Evolutionary conservation across 2,888 invertebrate species (phyloP), one percentile per base, ranked within the genome.

Genomic region (Lissocephala sabroskyi): DNA sequence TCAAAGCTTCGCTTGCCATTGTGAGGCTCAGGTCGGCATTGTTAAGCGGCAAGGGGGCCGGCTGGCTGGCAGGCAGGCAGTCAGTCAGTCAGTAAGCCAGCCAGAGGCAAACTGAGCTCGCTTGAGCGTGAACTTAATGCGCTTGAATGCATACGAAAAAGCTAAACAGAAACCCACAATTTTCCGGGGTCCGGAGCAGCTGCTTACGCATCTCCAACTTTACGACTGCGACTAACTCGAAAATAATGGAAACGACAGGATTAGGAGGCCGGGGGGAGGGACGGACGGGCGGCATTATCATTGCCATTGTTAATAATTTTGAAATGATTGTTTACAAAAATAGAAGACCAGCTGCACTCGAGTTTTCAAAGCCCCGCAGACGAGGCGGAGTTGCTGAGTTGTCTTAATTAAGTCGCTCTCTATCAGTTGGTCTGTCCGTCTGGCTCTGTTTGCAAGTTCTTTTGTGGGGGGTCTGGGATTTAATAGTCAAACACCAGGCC

Each of bases 101-200:
- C n/a, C n/a, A n/a, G 23, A 23, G 23, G 23, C 23, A 23, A 23
- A 5, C 4, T 3, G 63, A 56, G 61, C 67, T 65, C 68, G 68
- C 16, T 59, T 65, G 59, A 65, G 76, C 68, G 65, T 75, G 52
- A 75, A 68, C 53, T 62, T 50, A 35, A 55, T 65, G 51, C 68
- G 65, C 73, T 64, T 54, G 48, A 68, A 49, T 64, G 73, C 62
- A 54, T 53, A 45, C 16, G 40, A 39, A 41, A 55, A 51, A 56
- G 52, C 56, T 56, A 59, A 65, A 56, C 55, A 56, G 54, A 23
- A 3, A 23, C 4, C 23, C 44, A 50, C 68, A 62, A 56, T 65
- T 46, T 36, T 32, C 29, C 32, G 10, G 29, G 11, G 4, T 32
- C 29, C 32, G 10, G 29, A 11, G 4, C 23, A 23, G 7, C 23